Conservation (phyloP, 2,888 invertebrate genomes). For the Oscheius sp. region DNA sequence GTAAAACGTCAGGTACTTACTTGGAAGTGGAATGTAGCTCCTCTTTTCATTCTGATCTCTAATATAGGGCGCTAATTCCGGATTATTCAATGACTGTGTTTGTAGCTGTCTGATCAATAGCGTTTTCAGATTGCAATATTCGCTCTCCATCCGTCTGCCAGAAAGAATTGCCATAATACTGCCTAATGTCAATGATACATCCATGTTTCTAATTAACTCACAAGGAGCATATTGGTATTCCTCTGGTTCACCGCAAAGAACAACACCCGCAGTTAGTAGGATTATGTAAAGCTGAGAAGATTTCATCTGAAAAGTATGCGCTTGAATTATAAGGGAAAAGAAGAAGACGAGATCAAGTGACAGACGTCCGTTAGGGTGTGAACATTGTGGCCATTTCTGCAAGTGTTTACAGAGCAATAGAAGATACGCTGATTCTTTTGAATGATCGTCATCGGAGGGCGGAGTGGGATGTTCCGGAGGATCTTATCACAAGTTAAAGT, state of each 20-base stretch:
- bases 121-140: conserved; percentile 44
- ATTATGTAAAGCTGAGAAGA: neutral
- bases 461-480: too few relatives aligned
- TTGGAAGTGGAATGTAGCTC: neutral
- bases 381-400: neutral
- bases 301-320: conserved; percentile 8
- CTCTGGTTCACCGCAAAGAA: conserved; percentile 2
- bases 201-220: neutral
- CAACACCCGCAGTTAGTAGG: neutral
- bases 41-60: neutral
- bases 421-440: neutral
- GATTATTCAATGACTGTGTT: conserved; percentile 4
- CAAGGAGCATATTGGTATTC: neutral
- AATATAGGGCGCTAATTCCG: neutral
- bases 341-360: neutral
- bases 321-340: neutral
- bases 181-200: conserved; percentile 25
- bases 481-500: too few relatives aligned
- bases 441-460: too few relatives aligned
- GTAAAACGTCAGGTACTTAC: neutral
- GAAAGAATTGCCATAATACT: conserved; percentile 46
- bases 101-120: conserved; percentile 33
- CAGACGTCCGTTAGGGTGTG: neutral
- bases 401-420: conserved; percentile 11
- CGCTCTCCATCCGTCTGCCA: conserved; percentile 39